Percentiles rank a stretch among this genome's conserved stretches.
Conservation (phyloP, 2,113 vertebrate species). For the Fukomys damarensis region DNA sequence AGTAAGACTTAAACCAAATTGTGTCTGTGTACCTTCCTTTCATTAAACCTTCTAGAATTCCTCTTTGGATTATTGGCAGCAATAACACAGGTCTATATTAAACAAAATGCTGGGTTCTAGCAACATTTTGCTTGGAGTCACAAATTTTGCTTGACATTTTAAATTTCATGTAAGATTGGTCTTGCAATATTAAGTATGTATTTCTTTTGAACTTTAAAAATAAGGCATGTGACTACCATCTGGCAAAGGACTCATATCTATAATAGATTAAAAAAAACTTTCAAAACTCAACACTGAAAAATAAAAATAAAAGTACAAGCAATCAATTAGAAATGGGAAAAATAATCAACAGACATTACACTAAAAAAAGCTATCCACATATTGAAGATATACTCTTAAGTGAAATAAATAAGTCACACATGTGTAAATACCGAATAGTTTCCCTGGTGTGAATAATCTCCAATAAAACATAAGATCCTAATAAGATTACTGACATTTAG, state of each 20-base stretch:
- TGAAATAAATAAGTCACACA: no score
- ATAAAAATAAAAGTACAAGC: neutral
- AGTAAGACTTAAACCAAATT: neutral
- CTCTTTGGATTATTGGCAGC: neutral
- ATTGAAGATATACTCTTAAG: no score
- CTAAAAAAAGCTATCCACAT: neutral
- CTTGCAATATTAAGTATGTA: neutral
- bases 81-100: neutral
- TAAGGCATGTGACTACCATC: neutral
- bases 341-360: neutral
- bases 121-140: neutral
- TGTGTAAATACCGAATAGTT: no score
- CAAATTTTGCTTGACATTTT: neutral
- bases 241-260: neutral
- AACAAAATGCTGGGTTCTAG: neutral
- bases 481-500: no score
- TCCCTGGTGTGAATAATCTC: no score
- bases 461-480: no score
- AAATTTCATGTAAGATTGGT: neutral
- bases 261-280: neutral
- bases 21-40: neutral
- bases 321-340: neutral
- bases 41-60: neutral
- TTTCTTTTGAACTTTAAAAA: conserved; percentile 4
- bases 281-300: neutral